Percentiles rank a stretch among this genome's conserved stretches.
phyloP scores from a whole-genome alignment of 2,797 vertebrate species.

The Octomys mimax region DNA sequence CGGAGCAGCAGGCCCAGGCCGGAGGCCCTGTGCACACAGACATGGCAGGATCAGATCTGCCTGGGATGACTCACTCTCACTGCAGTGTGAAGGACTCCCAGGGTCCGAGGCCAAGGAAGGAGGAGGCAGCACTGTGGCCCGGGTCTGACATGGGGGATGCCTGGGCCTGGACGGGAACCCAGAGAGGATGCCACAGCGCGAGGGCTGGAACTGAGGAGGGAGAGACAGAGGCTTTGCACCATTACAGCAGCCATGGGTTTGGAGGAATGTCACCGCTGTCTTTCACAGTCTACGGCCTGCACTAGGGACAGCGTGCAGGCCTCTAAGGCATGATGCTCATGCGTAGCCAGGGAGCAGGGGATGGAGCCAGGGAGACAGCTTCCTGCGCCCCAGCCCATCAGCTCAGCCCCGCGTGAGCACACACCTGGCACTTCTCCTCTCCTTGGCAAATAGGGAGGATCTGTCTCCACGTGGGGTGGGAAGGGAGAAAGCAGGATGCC shows the following conservation, averaged over 20 bases:
- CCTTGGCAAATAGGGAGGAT: fast-evolving
- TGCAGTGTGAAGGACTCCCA: not conserved
- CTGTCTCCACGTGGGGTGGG: not conserved
- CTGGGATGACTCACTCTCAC: fast-evolving
- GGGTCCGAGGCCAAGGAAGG: not conserved
- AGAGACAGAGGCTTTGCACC: not conserved
- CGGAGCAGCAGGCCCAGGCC: not conserved
- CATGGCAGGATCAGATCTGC: not conserved
- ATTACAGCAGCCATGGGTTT: fast-evolving
- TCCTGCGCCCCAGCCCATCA: not conserved
- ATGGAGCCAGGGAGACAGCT: too few species aligned
- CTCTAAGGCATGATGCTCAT: fast-evolving
- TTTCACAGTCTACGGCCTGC: not conserved
- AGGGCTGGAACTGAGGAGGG: not conserved
- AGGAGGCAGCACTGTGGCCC: not conserved
- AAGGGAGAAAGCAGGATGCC: not conserved
- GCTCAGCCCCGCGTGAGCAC: fast-evolving
- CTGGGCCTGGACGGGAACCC: not conserved
- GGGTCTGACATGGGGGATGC: too few species aligned
- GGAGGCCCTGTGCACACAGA: not conserved
- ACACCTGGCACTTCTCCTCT: fast-evolving
- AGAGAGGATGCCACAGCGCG: not conserved
- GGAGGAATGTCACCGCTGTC: fast-evolving
- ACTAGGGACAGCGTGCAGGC: fast-evolving
- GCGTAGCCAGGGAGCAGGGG: too few species aligned